These are phyloP conservation scores for Cygnus olor DNA, from an alignment of 2,797 vertebrate genomes.

Conservation along the genomic window DNA sequence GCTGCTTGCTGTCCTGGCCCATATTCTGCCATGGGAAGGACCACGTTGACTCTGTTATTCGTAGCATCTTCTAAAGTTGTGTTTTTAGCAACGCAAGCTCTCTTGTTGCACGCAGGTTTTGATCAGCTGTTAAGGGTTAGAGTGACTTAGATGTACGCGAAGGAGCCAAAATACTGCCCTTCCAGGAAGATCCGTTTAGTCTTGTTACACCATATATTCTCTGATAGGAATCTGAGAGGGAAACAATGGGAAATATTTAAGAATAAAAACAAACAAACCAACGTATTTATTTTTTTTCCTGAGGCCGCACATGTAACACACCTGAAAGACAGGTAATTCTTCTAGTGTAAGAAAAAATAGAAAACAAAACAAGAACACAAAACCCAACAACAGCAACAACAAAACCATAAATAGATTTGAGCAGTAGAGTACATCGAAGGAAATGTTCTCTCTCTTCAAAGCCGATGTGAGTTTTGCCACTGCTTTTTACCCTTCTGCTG, in stretches of 20 bases:
- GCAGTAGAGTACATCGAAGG: not conserved
- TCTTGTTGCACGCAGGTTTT: not conserved
- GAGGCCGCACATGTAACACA: not conserved
- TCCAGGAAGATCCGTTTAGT: not conserved
- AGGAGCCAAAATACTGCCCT: not conserved
- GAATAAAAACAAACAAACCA: not conserved
- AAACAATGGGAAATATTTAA: not conserved
- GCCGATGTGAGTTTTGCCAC: not conserved
- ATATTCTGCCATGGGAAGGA: not conserved
- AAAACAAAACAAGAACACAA: not conserved
- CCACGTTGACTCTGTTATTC: rapidly evolving
- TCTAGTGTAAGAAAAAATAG: not conserved
- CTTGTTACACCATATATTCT: not conserved
- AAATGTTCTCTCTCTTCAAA: not conserved
- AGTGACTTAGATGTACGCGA: not conserved
- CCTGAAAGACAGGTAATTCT: not conserved
- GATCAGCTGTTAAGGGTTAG: not conserved
- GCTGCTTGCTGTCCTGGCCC: not conserved
- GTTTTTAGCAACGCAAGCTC: not conserved
- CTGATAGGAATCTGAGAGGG: not conserved
- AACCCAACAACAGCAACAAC: too few relatives aligned
- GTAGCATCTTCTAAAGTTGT: not conserved
- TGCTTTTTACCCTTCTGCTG: not conserved
- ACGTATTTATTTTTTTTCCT: too few relatives aligned
- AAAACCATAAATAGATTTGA: not conserved